Base-by-base conservation (phyloP, 2,113 vertebrate species). In the Coturnix japonica region DNA sequence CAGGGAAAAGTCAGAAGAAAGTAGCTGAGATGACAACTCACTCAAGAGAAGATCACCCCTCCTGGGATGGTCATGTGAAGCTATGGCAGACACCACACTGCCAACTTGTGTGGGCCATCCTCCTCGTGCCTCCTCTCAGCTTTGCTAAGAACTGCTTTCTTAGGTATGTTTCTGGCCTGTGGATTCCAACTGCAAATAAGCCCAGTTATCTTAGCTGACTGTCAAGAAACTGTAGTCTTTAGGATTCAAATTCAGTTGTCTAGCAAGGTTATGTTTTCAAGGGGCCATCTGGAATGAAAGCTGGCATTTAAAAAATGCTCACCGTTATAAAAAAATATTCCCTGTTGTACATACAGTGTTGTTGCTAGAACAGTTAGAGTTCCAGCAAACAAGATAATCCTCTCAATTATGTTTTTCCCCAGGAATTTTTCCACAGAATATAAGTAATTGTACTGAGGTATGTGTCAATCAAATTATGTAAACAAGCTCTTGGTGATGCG, bases 331-430 rank as follows among this genome's bases (percentile, higher is more conserved):
- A 60, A 60, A 81, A 83, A 44, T n/a, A 71, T 64, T 78, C 37
- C 35, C n/a, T 60, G 7, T 60, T 64, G 35, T 37, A 81, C 16
- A 41, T 12, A 47, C 22, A 33, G 4, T 25, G 15, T 46, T 91
- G 43, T 51, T 85, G 57, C 53, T 72, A 86, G 16, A 81, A 75
- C 51, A 31, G 59, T 66, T 74, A 64, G 26, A 88, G 18, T 30
- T 90, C 44, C 44, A 81, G n/a, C 63, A 91, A 86, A 83, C 25
- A 91, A 91, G 94, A 69, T 70, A 81, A 94, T 94, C 80, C 65
- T 49, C 81, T 90, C 85, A 79, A 35, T 84, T 94, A 61, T 61
- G 25, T 33, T 93, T 95, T 95, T 89, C 61, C 18, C 30, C 44
- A 57, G 23, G 30, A 85, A 59, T 37, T 86, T 90, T 91, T 79